Base-by-base conservation (phyloP, 2,888 invertebrate genomes). In the Euzetes globulus region DNA sequence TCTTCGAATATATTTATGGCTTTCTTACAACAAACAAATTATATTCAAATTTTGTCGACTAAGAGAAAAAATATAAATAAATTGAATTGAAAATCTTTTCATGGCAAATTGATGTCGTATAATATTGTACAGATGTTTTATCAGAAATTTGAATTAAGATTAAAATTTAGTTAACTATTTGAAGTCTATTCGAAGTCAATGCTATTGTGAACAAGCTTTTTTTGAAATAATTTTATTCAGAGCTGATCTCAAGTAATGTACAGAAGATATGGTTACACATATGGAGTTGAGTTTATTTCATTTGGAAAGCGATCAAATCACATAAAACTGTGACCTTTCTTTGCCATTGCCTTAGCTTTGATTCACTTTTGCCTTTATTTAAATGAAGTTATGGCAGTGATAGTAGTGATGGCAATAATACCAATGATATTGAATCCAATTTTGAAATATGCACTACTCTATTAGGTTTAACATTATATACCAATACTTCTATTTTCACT, bases 381-480 rank as follows among this genome's bases (percentile, higher is more conserved):
- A 73, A 74, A 74, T 70, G n/a, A 50, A 74, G 58, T 58, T 58
- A 58, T 58, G 58, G 58, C 55, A 55, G 19, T 55, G 55, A 58
- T 15, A 29, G 27, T n/a, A 50, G 50, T 50, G 50, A 50, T 50
- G 19, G 50, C 50, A 58, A 33, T 73, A 29, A 73, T 73, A 29
- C 4, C 73, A 73, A 72, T 74, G 65, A 73, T 29, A 17, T 41
- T 55, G 27, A 68, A 74, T 74, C 41, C 68, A 25, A 50, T 74
- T 74, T 68, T 68, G 45, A 73, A 37, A 70, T 70, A 70, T 65
- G 33, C 41, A 37, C 22, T 41, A 37, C 17, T 41, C 27, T 33
- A 70, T 70, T 70, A 45, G 19, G 9, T 41, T 41, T 65, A 33
- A 47, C 25, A 13, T 45, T 7, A 70, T 17, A 70, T 70, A 27